Evolutionary conservation across 2,797 vertebrate genomes (phyloP).

Genomic region (Sebastes paucispinis): DNA sequence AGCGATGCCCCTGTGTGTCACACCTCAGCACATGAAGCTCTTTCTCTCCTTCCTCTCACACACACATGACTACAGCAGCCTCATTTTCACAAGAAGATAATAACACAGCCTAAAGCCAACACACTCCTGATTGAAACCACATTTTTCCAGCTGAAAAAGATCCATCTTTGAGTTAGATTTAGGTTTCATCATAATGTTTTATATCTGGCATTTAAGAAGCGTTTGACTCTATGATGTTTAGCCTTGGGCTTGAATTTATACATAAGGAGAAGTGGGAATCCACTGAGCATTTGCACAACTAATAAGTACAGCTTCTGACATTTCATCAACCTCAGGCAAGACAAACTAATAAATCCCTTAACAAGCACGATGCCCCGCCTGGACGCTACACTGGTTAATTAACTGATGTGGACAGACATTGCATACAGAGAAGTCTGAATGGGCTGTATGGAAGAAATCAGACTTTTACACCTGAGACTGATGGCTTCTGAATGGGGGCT

Average conservation of each 20-base stretch:
- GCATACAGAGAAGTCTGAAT: slow-evolving; percentile 20
- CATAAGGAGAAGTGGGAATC: slow-evolving; percentile 41
- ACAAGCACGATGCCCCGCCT: slow-evolving; percentile 20
- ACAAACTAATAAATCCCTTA: slow-evolving; percentile 45
- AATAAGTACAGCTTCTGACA: slow-evolving; percentile 62
- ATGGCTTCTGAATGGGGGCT: slow-evolving; percentile 24
- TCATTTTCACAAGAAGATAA: slow-evolving; percentile 11
- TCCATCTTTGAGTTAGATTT: background rate
- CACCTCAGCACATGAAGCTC: slow-evolving; percentile 63
- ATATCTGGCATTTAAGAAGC: slow-evolving; percentile 12
- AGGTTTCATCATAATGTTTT: background rate
- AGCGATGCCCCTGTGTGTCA: slow-evolving; percentile 64
- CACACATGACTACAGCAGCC: slow-evolving; percentile 12
- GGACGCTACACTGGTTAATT: slow-evolving; percentile 37
- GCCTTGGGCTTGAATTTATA: slow-evolving; percentile 42
- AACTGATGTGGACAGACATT: slow-evolving; percentile 26
- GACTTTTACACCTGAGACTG: slow-evolving; percentile 44
- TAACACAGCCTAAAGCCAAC: slow-evolving; percentile 22
- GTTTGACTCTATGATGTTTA: slow-evolving; percentile 24
- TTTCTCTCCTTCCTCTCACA: background rate
- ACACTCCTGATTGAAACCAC: slow-evolving; percentile 32
- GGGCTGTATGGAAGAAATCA: slow-evolving; percentile 36
- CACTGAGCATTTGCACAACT: slow-evolving; percentile 29
- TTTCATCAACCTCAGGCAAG: slow-evolving; percentile 65
- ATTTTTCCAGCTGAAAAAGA: background rate